A percentile compares a stretch with the other conserved stretches of the same genome.
These are phyloP conservation scores for Agriopis aurantiaria DNA, from an alignment of 2,888 invertebrate genomes.

Conservation along the genomic window DNA sequence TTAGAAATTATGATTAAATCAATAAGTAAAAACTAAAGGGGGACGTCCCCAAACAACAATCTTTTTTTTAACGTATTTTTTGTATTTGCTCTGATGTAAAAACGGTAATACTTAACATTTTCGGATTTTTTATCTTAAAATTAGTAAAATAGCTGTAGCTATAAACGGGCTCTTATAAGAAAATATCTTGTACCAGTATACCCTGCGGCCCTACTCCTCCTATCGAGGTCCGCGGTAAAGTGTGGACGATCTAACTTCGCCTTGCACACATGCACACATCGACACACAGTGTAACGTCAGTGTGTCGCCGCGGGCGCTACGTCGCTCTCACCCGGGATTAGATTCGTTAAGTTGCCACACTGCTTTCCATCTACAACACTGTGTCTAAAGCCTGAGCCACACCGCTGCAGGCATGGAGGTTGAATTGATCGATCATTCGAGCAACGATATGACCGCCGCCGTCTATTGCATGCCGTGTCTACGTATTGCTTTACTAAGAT, in stretches of 20 bases:
- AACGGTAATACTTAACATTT: no score
- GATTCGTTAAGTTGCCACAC: conserved; percentile 66
- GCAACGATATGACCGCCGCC: no score
- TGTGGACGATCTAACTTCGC: conserved; percentile 86
- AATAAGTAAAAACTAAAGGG: no score
- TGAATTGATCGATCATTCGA: neutral
- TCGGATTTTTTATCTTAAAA: no score
- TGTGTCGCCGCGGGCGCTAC: conserved; percentile 71
- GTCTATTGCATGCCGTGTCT: no score
- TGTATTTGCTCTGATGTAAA: no score
- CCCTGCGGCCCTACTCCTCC: conserved; percentile 69
- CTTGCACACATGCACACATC: conserved; percentile 71
- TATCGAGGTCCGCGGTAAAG: conserved; percentile 85
- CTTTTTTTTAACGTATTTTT: no score
- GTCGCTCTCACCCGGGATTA: conserved; percentile 75
- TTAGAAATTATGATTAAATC: no score
- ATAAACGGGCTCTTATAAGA: no score
- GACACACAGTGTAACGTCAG: conserved; percentile 52
- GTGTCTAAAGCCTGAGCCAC: conserved; percentile 31
- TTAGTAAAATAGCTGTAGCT: no score
- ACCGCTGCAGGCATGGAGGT: neutral
- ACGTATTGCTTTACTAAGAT: no score
- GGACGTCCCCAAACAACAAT: no score
- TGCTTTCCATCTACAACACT: conserved; percentile 55
- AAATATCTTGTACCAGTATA: conserved; percentile 22